Percentiles rank a stretch among this genome's conserved stretches.
Conservation (phyloP, 2,888 invertebrate genomes). For the Megastigmus dorsalis region DNA sequence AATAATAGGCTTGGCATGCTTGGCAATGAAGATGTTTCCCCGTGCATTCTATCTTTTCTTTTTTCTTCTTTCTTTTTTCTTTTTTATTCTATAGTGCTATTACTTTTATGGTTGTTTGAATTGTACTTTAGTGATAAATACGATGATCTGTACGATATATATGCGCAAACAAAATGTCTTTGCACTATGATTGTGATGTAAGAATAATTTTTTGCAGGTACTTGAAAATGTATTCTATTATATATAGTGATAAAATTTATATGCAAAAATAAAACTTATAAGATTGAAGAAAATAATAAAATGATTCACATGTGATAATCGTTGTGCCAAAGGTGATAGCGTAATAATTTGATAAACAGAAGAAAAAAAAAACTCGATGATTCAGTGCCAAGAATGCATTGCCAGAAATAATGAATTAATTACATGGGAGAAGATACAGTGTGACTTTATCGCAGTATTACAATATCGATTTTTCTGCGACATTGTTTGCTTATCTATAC, state of each 20-base stretch:
- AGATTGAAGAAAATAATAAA: conserved; percentile 22
- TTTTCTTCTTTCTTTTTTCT: conserved; percentile 5
- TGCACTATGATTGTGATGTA: conserved; percentile 12
- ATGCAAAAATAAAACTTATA: background rate
- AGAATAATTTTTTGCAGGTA: background rate
- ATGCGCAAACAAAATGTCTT: conserved; percentile 18
- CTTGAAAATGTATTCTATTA: background rate
- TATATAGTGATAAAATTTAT: conserved; percentile 15
- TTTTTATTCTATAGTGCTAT: too few species aligned
- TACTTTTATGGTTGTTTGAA: background rate
- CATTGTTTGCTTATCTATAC: background rate
- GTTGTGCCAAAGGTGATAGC: conserved; percentile 38
- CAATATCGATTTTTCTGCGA: conserved; percentile 7
- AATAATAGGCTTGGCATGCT: conserved; percentile 63
- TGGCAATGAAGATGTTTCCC: conserved; percentile 62
- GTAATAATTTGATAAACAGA: conserved; percentile 32
- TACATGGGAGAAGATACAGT: conserved; percentile 11
- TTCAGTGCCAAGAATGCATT: conserved; percentile 64
- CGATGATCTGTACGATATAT: background rate
- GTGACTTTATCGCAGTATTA: background rate
- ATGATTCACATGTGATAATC: conserved; percentile 14
- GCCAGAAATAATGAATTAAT: conserved; percentile 53
- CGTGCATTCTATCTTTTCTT: conserved; percentile 20
- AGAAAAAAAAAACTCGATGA: conserved; percentile 55
- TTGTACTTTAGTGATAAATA: background rate